Evolutionary conservation across 2,797 vertebrate genomes (phyloP), one percentile per base, ranked within the genome.

Genomic region (Brotula barbata): DNA sequence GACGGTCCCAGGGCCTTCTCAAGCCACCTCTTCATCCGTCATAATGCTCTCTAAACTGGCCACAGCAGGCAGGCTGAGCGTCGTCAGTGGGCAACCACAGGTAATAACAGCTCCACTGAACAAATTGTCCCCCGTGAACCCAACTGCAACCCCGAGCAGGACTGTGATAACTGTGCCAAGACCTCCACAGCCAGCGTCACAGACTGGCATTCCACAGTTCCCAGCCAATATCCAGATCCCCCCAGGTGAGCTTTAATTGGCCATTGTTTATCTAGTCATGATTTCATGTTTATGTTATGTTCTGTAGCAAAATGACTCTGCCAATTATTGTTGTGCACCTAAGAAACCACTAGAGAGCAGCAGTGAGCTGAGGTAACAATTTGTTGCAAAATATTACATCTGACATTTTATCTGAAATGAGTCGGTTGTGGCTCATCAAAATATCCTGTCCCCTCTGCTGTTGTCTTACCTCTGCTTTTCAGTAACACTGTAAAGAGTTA

Each of bases 151-250:
- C 14, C 58, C 76, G 2, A 73, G 70, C 34, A 81, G 85, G 57
- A 88, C 82, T 0, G 51, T 91, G 42, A 82, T 91, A 36, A 55
- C 88, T 7, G 74, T 90, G 6, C 88, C 88, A 0, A 87, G 86
- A 75, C 47, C 65, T 42, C 61, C 83, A 8, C 81, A 79, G 54
- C 54, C 79, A 0, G 73, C 74, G 6, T 15, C 68, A 9, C 86
- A 82, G 46, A 71, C 74, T 0, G 21, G 76, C 6, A 37, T 87
- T 33, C n/a, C 88, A 2, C 87, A 84, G 47, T 82, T 91, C 5
- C 88, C 90, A 39, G 73, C 87, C 17, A 91, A 90, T 52, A 83
- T 92, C 58, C 89, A 92, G 40, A 88, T 92, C 13, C 90, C 90
- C 33, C 43, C 89, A 87, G 91, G 90, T 91, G 47, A 73, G 71